Base-by-base conservation (phyloP, 1,140 invertebrate genomes). In the Micrasema longulum region DNA sequence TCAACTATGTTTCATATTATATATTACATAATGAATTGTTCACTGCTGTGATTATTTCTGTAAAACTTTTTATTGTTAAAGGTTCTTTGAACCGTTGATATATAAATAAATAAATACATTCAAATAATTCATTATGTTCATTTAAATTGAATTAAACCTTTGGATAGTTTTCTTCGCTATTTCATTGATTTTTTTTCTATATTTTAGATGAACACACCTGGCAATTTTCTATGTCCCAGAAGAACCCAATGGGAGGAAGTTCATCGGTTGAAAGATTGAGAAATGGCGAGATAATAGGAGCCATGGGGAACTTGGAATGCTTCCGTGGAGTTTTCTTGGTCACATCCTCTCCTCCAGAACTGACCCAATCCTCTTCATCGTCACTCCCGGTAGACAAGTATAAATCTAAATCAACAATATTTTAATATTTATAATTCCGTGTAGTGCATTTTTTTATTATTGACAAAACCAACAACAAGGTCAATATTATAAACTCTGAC, bases 191-290 rank as follows among this genome's bases (percentile, higher is more conserved):
- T n/a, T n/a, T n/a, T n/a, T n/a, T n/a, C 7, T 31, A 4, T 31
- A 31, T 48, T 48, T 48, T 16, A 48, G 47, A 0, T 11, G 16
- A 16, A 10, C 47, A 22, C 16, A 83, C 91, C 80, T 90, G 88
- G 82, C 93, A 94, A 79, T 95, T 97, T 87, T 97, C 94, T 78
- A 97, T 97, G 80, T 97, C 95, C 95, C 95, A 97, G 83, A 96
- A 97, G 52, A 97, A 93, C 60, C 94, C 95, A 79, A 96, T 91
- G 0, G 93, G 92, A 10, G 74, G 71, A 5, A 76, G 38, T 47
- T 73, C 71, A 22, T 71, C 70, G 10, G 63, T 69, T 16, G 43
- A 60, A 9, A 36, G 20, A 23, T 26, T 35, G 2, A 23, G 60
- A 16, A 41, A 67, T 22, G 38, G 41, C 18, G 53, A 57, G 4